Percentiles rank a stretch among this genome's conserved stretches.
Evolutionary conservation across 2,113 vertebrate species (phyloP).

Genomic region (Siphamia tubifer): DNA sequence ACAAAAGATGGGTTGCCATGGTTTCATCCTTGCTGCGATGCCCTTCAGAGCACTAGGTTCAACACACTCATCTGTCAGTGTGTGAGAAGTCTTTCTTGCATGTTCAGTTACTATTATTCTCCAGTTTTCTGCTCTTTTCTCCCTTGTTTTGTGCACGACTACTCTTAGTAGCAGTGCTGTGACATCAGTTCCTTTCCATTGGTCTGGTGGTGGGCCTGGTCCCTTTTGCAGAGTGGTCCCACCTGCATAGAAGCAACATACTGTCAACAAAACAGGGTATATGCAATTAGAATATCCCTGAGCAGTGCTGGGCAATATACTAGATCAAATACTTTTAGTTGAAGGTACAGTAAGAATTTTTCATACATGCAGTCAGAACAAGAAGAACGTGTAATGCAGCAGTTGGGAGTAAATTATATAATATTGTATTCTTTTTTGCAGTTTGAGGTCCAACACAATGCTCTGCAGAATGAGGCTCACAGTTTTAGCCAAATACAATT

Average conservation of each 20-base stretch:
- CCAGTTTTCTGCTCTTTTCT: conserved; percentile 11
- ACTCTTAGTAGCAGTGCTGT: conserved; percentile 27
- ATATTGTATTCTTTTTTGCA: too few relatives aligned
- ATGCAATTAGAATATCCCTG: too few relatives aligned
- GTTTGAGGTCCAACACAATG: too few relatives aligned
- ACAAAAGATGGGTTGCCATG: conserved; percentile 71
- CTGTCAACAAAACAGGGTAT: conserved; percentile 2
- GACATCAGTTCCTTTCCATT: conserved; percentile 54
- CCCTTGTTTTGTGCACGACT: conserved; percentile 5
- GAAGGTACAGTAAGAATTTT: too few relatives aligned
- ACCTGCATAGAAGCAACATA: conserved; percentile 44
- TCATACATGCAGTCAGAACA: too few relatives aligned
- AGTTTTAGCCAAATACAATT: too few relatives aligned
- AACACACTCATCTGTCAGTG: conserved; percentile 51
- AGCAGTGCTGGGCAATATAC: too few relatives aligned
- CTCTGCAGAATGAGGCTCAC: too few relatives aligned
- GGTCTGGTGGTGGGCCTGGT: conserved; percentile 57
- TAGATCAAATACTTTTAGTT: too few relatives aligned
- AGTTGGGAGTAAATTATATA: too few relatives aligned
- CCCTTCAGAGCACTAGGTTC: conserved; percentile 60
- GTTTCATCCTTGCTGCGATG: conserved; percentile 72
- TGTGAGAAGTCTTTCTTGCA: conserved; percentile 50
- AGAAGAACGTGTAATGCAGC: too few relatives aligned
- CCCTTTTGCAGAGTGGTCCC: conserved; percentile 59
- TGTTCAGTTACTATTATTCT: conserved; percentile 31